These are phyloP conservation scores for Diadophis punctatus DNA, from an alignment of 2,113 vertebrate species.

Conservation along the genomic window DNA sequence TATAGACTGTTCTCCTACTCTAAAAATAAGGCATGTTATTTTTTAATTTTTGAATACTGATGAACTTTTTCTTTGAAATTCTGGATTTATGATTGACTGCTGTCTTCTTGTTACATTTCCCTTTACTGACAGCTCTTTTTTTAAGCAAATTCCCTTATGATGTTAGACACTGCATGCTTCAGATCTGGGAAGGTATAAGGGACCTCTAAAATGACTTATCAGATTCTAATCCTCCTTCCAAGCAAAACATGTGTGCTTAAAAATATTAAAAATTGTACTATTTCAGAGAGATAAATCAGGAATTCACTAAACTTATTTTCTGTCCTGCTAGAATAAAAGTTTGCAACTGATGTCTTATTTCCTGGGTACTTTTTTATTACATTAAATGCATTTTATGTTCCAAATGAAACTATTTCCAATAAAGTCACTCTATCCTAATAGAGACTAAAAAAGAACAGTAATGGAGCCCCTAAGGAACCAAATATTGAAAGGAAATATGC, in stretches of 20 bases:
- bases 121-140: not conserved
- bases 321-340: constrained; percentile 41
- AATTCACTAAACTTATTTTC: constrained; percentile 38
- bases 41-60: not conserved
- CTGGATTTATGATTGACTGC: not conserved
- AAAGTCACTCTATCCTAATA: not conserved
- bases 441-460: not conserved
- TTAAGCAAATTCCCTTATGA: not conserved
- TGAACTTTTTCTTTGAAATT: not conserved
- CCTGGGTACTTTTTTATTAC: not conserved
- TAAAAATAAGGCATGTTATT: not conserved
- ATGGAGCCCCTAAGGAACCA: not conserved
- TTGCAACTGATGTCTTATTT: constrained; percentile 28
- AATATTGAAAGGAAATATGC: not conserved
- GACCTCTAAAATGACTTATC: not conserved
- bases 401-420: not conserved
- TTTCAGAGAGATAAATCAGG: constrained; percentile 40
- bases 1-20: not conserved
- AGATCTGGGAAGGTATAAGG: not conserved
- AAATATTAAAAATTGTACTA: constrained; percentile 1
- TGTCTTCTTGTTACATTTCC: not conserved
- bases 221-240: not conserved
- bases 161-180: not conserved
- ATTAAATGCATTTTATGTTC: constrained; percentile 2
- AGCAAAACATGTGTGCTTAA: not conserved